phyloP scores from a whole-genome alignment of 1,140 invertebrate species.

The Drosophila pallidifrons region DNA sequence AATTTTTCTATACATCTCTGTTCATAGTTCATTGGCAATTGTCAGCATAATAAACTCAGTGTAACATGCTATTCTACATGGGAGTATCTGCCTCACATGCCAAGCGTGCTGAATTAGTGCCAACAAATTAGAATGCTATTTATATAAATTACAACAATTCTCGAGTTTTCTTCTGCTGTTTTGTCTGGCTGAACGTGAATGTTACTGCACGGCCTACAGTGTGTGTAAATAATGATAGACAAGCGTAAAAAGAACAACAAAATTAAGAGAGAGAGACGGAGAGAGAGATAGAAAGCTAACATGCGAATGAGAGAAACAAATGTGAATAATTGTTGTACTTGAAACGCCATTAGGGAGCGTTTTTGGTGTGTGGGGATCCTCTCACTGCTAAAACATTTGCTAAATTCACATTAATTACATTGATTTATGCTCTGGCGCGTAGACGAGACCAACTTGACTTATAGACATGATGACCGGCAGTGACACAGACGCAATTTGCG shows the following conservation, averaged over 20 bases:
- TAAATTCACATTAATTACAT: slow-evolving; percentile 81
- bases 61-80: no score
- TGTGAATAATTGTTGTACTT: slow-evolving; percentile 72
- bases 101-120: slow-evolving; percentile 16
- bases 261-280: slow-evolving; percentile 1
- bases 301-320: slow-evolving; percentile 46
- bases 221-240: slow-evolving; percentile 67
- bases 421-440: slow-evolving; percentile 72
- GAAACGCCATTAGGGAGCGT: slow-evolving; percentile 64
- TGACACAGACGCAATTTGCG: slow-evolving; percentile 55
- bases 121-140: slow-evolving; percentile 70
- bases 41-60: neutral
- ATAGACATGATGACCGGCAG: slow-evolving; percentile 58
- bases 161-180: neutral
- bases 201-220: slow-evolving; percentile 23
- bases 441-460: slow-evolving; percentile 61
- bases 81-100: neutral
- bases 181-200: neutral
- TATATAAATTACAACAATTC: slow-evolving; percentile 64
- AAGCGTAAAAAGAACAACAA: slow-evolving; percentile 39
- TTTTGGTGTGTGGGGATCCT: neutral
- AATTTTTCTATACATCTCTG: no score
- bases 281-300: neutral
- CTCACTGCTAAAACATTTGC: slow-evolving; percentile 46
- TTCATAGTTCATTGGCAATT: neutral